phyloP scores from a whole-genome alignment of 2,888 invertebrate genomes.

The Meteorus colon region DNA sequence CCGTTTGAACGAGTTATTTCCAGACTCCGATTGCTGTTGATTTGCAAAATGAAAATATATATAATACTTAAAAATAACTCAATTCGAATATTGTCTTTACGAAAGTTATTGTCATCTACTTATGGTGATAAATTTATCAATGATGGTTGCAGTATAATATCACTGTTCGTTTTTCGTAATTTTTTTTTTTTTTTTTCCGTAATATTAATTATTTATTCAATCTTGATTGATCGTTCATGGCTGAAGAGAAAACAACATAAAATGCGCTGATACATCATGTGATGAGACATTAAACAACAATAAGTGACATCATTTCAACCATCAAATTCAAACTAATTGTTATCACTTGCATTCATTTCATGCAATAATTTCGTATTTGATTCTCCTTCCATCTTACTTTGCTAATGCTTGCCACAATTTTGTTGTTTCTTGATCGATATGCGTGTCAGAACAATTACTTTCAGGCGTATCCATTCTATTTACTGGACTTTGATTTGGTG shows the following conservation, averaged over 20 bases:
- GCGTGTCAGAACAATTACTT: slow-evolving; percentile 70
- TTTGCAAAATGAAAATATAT: slow-evolving; percentile 26
- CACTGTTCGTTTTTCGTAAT: slow-evolving; percentile 32
- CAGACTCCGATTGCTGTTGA: slow-evolving; percentile 67
- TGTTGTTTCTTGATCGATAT: slow-evolving; percentile 68
- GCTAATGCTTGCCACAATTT: slow-evolving; percentile 69
- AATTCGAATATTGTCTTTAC: background rate
- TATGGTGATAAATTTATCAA: slow-evolving; percentile 37
- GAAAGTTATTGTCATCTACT: slow-evolving; percentile 35
- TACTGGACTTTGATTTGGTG: slow-evolving; percentile 66
- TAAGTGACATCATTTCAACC: slow-evolving; percentile 25
- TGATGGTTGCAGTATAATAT: slow-evolving; percentile 52
- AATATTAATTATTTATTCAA: slow-evolving; percentile 55
- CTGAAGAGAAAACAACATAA: slow-evolving; percentile 51
- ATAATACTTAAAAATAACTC: slow-evolving; percentile 2
- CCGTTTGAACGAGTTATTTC: slow-evolving; percentile 71
- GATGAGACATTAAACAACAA: slow-evolving; percentile 23
- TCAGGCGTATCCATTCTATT: slow-evolving; percentile 72
- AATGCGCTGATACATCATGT: slow-evolving; percentile 46
- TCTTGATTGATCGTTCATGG: slow-evolving; percentile 55
- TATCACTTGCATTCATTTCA: background rate
- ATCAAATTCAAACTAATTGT: slow-evolving; percentile 34
- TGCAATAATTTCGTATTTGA: too few relatives aligned
- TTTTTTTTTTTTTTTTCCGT: slow-evolving; percentile 12
- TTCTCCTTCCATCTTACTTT: slow-evolving; percentile 56